Evolutionary conservation across 2,113 vertebrate species (phyloP).

Genomic region (Eira barbara): DNA sequence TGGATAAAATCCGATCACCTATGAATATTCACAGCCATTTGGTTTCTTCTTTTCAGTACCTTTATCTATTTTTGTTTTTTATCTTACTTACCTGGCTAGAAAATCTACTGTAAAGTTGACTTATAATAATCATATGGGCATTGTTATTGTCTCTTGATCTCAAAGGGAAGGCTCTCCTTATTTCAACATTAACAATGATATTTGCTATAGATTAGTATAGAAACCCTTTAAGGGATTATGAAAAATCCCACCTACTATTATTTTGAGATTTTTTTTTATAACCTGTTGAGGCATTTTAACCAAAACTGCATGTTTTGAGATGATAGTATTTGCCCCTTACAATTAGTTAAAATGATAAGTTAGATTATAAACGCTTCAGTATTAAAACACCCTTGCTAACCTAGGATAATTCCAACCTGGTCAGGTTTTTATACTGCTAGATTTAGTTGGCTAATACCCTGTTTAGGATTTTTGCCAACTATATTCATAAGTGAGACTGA

Average conservation of each 20-base stretch:
- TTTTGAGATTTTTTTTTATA: constrained; percentile 28
- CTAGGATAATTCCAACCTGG: background rate
- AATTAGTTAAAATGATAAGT: constrained; percentile 7
- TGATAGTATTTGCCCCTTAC: background rate
- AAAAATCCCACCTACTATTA: constrained; percentile 11
- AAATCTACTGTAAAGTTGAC: background rate
- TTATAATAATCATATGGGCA: background rate
- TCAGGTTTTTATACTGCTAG: constrained; percentile 1
- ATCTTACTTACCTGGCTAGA: background rate
- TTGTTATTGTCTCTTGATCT: background rate
- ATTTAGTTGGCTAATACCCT: background rate
- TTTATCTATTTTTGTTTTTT: background rate
- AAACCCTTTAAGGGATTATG: background rate
- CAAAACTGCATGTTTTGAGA: background rate
- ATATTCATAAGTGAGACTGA: background rate
- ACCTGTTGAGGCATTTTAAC: constrained; percentile 16
- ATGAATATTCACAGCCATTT: background rate
- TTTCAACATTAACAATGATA: background rate
- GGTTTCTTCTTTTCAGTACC: background rate
- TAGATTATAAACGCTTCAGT: background rate
- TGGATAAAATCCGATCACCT: constrained; percentile 24
- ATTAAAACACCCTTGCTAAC: background rate
- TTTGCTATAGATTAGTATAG: background rate
- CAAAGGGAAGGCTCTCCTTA: background rate
- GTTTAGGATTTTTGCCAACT: constrained; percentile 10